A percentile compares a stretch with the other conserved stretches of the same genome.
Conservation (phyloP, 2,113 vertebrate species). For the Pogonocichla stellata region DNA sequence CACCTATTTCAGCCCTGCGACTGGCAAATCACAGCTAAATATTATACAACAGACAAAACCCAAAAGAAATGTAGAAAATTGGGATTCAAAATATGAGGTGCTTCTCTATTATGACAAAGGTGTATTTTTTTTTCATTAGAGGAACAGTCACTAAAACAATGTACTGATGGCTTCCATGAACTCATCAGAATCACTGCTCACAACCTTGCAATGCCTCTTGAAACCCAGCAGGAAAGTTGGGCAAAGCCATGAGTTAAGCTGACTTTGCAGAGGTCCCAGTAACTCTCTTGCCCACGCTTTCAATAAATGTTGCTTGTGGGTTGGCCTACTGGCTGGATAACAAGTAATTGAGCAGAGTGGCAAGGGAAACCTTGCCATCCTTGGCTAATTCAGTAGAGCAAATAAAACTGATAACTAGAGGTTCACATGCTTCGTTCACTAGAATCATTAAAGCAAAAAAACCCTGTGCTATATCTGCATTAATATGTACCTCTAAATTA, state of each 20-base stretch:
- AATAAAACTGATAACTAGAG: background rate
- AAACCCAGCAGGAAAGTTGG: background rate
- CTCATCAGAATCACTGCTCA: background rate
- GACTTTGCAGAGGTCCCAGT: background rate
- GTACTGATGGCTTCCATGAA: background rate
- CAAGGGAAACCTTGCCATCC: background rate
- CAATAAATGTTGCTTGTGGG: background rate
- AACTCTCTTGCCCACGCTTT: background rate
- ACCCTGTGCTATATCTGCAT: background rate
- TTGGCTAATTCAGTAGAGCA: background rate
- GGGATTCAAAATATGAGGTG: background rate
- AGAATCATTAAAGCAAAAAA: background rate
- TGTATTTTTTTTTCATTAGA: background rate
- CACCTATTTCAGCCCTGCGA: background rate
- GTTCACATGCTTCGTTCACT: background rate
- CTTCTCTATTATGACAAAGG: background rate
- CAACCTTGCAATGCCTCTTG: background rate
- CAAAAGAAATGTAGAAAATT: background rate
- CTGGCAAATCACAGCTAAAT: background rate
- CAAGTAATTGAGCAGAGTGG: background rate
- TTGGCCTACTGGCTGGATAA: background rate
- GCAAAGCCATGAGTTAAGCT: background rate
- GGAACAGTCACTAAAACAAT: conserved; percentile 1
- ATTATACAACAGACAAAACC: background rate
- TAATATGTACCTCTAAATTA: background rate